Evolutionary conservation across 2,797 vertebrate species (phyloP).

Genomic region (Mycteria americana): DNA sequence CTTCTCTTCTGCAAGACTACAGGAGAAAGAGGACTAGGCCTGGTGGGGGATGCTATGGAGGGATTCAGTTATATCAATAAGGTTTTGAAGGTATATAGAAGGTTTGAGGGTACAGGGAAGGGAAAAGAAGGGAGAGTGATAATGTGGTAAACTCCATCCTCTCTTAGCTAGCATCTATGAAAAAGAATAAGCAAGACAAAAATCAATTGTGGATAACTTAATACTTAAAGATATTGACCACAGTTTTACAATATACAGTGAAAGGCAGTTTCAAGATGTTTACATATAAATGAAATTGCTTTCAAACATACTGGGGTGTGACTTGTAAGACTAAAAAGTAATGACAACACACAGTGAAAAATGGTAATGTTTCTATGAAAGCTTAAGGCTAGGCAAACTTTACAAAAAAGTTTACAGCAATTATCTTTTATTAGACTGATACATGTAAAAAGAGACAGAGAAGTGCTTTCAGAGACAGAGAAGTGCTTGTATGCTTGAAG

Average conservation of each 20-base stretch:
- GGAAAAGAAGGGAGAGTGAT: not conserved
- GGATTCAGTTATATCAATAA: not conserved
- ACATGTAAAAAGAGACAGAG: not conserved
- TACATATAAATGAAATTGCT: not conserved
- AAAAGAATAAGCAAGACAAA: not conserved
- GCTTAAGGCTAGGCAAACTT: not conserved
- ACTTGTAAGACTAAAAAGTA: not conserved
- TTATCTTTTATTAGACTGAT: not conserved
- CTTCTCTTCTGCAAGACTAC: not conserved
- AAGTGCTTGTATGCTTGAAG: not conserved
- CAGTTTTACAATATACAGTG: not conserved
- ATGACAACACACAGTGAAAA: not conserved
- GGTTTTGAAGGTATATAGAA: not conserved
- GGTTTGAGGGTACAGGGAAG: not conserved
- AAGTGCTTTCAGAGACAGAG: not conserved
- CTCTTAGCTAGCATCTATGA: not conserved
- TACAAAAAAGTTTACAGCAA: not conserved
- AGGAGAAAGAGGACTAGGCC: not conserved
- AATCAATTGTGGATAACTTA: not conserved
- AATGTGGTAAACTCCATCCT: not conserved
- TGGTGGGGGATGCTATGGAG: not conserved
- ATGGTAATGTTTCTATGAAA: not conserved
- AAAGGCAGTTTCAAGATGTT: not conserved
- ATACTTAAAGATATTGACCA: not conserved
- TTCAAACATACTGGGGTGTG: not conserved